A percentile compares a stretch with the other conserved stretches of the same genome.
Evolutionary conservation across 2,888 invertebrate species (phyloP).

Genomic region (Drosophila setosimentum): DNA sequence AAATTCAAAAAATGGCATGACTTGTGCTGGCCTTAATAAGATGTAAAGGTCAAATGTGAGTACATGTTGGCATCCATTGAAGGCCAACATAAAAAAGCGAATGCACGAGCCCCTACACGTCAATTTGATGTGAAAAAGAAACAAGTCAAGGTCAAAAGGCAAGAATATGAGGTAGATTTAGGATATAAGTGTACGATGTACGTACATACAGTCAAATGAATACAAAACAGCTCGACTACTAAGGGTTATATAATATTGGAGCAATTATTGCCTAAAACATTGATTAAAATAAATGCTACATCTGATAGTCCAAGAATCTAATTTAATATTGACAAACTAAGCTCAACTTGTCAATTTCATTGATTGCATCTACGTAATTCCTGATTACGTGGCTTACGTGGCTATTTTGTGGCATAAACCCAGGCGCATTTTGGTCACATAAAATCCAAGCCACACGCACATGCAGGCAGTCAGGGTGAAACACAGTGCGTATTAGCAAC

Average conservation of each 20-base stretch:
- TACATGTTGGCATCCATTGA: slow-evolving; percentile 2
- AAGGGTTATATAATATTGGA: neutral
- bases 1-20: slow-evolving; percentile 10
- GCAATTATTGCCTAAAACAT: neutral
- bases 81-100: slow-evolving; percentile 1
- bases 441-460: slow-evolving; percentile 4
- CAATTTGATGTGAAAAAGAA: neutral
- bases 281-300: neutral
- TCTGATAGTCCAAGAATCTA: neutral
- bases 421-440: slow-evolving; percentile 26
- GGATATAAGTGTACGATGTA: neutral
- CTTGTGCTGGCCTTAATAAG: neutral
- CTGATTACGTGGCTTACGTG: slow-evolving; percentile 3
- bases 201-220: neutral
- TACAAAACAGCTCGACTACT: neutral
- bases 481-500: slow-evolving; percentile 46
- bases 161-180: neutral
- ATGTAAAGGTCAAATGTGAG: slow-evolving; percentile 28
- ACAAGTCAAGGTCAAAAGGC: slow-evolving; percentile 2
- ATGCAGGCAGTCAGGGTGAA: neutral
- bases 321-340: neutral
- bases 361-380: slow-evolving; percentile 17
- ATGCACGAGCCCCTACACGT: neutral
- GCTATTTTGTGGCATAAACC: slow-evolving; percentile 26
- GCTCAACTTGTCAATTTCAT: slow-evolving; percentile 3